Conservation (phyloP, 2,797 vertebrate genomes). For the Melanotaenia parkinsoni region DNA sequence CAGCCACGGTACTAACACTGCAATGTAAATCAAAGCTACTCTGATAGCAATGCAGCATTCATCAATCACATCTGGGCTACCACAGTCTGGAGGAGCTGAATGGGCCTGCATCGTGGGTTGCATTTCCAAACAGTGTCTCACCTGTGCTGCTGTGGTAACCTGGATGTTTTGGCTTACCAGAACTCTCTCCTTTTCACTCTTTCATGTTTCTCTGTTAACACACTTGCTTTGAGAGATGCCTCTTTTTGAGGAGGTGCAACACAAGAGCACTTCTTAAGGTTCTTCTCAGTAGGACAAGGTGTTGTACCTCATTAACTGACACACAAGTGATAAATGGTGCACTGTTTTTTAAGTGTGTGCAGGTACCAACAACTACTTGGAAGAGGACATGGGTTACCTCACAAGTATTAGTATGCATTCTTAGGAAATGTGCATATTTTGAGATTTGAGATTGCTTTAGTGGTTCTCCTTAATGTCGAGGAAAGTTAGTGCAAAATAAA, state of each 20-base stretch:
- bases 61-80: constrained; percentile 58
- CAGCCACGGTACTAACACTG: constrained; percentile 44
- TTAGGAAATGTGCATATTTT: constrained; percentile 39
- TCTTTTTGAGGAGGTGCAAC: constrained; percentile 57
- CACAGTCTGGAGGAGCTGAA: constrained; percentile 77
- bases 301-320: constrained; percentile 62
- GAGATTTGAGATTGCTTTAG: not conserved
- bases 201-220: constrained; percentile 44
- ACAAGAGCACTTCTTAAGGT: constrained; percentile 65
- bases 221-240: constrained; percentile 48
- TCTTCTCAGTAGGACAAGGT: constrained; percentile 44
- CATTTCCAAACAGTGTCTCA: constrained; percentile 72
- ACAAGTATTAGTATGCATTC: constrained; percentile 27
- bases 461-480: not conserved
- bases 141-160: constrained; percentile 47
- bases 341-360: constrained; percentile 48
- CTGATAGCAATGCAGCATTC: constrained; percentile 38
- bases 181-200: constrained; percentile 26
- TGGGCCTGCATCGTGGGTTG: constrained; percentile 70
- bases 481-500: constrained; percentile 1
- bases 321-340: constrained; percentile 63
- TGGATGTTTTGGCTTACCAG: constrained; percentile 49
- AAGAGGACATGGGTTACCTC: constrained; percentile 40
- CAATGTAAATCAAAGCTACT: constrained; percentile 61
- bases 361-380: constrained; percentile 49